Evolutionary conservation across 2,113 vertebrate species (phyloP).

Genomic region (Scolopax mira): DNA sequence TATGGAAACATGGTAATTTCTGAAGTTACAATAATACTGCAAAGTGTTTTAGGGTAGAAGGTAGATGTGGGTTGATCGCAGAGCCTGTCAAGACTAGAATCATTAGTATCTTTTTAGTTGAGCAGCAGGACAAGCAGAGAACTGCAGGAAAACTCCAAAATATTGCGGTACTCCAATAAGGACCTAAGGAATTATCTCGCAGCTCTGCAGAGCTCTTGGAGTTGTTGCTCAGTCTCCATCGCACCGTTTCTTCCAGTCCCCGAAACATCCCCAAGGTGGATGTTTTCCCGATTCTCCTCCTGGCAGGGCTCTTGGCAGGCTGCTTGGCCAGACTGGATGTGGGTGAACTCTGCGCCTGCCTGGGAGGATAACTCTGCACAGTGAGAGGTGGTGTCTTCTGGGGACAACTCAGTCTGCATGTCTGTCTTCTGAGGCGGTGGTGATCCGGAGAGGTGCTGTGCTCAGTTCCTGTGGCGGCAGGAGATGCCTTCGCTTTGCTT

Average conservation of each 20-base stretch:
- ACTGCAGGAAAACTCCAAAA: neutral
- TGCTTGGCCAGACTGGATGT: neutral
- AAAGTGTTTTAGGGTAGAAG: neutral
- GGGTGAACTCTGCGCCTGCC: neutral
- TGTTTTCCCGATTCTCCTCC: neutral
- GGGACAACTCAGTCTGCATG: neutral
- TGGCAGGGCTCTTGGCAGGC: neutral
- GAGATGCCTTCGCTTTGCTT: neutral
- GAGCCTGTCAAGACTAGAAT: neutral
- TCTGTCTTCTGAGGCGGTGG: neutral
- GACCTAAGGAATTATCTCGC: neutral
- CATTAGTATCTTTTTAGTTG: neutral
- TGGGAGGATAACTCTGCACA: neutral
- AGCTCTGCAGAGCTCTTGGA: neutral
- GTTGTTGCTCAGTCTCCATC: neutral
- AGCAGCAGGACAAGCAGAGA: neutral
- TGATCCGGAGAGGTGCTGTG: neutral
- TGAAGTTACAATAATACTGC: neutral
- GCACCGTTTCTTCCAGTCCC: neutral
- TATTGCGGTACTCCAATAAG: neutral
- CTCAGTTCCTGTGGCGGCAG: neutral
- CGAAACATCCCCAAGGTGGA: accelerated
- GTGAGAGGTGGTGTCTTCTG: neutral
- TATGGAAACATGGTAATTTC: neutral
- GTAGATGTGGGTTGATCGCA: neutral